Evolutionary conservation across 2,113 vertebrate species (phyloP), one percentile per base, ranked within the genome.

Genomic region (Alosa alosa): DNA sequence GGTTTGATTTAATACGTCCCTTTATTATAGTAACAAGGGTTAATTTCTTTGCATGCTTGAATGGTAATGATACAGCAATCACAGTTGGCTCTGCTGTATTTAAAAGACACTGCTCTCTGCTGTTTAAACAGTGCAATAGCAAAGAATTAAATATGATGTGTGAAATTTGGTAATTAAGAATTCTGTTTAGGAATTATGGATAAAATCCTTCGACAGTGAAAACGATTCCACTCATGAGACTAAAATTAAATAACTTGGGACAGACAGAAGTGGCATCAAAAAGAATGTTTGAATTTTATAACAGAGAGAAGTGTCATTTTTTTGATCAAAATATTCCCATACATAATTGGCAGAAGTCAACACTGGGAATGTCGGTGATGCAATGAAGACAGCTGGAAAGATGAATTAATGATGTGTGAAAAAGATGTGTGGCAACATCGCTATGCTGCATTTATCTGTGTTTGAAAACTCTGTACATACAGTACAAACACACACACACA

Each of bases 311-410:
- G 13, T 39, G 72, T 17, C 31, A 11, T 78, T 78, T 78, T 78
- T 78, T 78, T 78, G 31, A 94, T 94, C 93, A 94, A 90, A 91
- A 93, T 89, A 89, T 91, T 90, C 91, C 89, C 81, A 82, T 87
- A 92, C 88, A 94, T 94, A 94, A 94, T 95, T 95, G 94, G 95
- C 94, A 95, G 92, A 88, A 93, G 89, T 81, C 88, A 87, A 85
- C 86, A 90, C 93, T 93, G 90, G 93, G 90, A 91, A 92, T 91
- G 93, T 91, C 86, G 91, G 87, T 94, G 93, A 94, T 92, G 85
- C 95, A 94, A 93, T 93, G 87, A 86, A 85, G 89, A 78, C 31
- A 13, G 72, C 72, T 36, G 15, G 5, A 78, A 78, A 78, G 31
- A 92, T 88, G 92, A 93, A 94, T 93, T 93, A 94, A 93, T 90